Evolutionary conservation across 2,797 vertebrate species (phyloP), one percentile per base, ranked within the genome.

Genomic region (Gadopsis bispinosus): DNA sequence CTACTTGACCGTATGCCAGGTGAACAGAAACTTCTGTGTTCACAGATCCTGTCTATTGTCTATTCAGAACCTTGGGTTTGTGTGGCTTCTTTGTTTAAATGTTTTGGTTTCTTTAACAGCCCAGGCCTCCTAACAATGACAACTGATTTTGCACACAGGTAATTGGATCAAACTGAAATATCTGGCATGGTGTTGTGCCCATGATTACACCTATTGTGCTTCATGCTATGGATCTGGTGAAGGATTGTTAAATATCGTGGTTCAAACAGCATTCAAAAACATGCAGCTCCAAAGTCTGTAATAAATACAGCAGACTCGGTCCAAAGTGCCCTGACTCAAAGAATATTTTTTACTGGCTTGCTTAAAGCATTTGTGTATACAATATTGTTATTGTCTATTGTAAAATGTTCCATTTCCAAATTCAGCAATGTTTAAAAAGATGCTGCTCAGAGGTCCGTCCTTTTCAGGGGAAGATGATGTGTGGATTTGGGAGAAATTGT

Each of bases 171-270:
- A 80, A 89, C 81, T 77, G 69, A 87, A 88, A 83, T 85, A 74
- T 81, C 58, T 43, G n/a, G 26, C 53, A 7, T 19, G 37, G 50
- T 35, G 76, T 84, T 88, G 84, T 89, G 61, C 48, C 79, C 7
- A 41, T 94, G 90, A 94, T 94, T 94, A 87, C 67, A 70, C 60
- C 75, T 54, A 92, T 93, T 92, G 90, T 91, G 66, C 55, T 70
- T 84, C 48, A 86, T 88, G 79, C 66, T 75, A 79, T 84, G 62
- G 69, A 69, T 83, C 69, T 5, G 0, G 56, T 3, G 35, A 45
- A 72, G 33, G 55, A 79, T 78, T 85, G 77, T 73, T 83, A 86
- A 87, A 85, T 73, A 81, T 79, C 41, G 17, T 31, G 10, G 31
- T 68, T 85, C 53, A 41, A 72, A 69, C 48, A 75, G 59, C 51